Evolutionary conservation across 2,797 vertebrate species (phyloP).

Genomic region (Typhlichthys subterraneus): DNA sequence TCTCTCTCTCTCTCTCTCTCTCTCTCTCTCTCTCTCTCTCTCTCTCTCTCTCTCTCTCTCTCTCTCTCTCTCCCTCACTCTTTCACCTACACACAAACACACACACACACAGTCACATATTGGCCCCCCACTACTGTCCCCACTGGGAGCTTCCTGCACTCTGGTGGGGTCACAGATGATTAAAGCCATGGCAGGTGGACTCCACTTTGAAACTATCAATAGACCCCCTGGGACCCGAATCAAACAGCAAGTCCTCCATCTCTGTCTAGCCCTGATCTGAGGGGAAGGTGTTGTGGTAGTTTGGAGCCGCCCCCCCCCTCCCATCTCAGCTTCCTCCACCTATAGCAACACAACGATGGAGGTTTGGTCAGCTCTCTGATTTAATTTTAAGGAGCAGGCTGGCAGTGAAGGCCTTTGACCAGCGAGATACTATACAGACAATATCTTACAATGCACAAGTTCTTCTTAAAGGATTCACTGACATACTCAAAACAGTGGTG

Average conservation of each 20-base stretch:
- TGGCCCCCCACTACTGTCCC: slow-evolving; percentile 34
- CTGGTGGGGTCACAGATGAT: slow-evolving; percentile 73
- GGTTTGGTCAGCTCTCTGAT: slow-evolving; percentile 55
- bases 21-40: background rate
- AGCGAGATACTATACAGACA: background rate
- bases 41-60: background rate
- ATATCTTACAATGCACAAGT: too few relatives aligned
- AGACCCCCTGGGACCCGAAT: slow-evolving; percentile 67
- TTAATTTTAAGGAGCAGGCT: slow-evolving; percentile 52
- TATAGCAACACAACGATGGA: slow-evolving; percentile 11
- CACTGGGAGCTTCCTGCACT: slow-evolving; percentile 54
- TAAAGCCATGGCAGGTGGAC: slow-evolving; percentile 80
- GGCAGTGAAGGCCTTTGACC: slow-evolving; percentile 53
- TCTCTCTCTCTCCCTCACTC: too few relatives aligned
- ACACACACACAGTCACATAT: background rate
- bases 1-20: too few relatives aligned
- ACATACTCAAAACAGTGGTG: background rate
- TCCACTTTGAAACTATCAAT: slow-evolving; percentile 79
- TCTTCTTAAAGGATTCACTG: background rate
- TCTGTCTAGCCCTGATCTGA: slow-evolving; percentile 45
- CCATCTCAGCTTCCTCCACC: slow-evolving; percentile 16
- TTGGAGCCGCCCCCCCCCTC: too few relatives aligned
- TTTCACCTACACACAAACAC: background rate
- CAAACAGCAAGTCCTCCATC: slow-evolving; percentile 69
- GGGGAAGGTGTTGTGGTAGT: too few relatives aligned